Evolutionary conservation across 64 coral and sea anemone species (phyloP).

Genomic region (Pocillopora verrucosa): DNA sequence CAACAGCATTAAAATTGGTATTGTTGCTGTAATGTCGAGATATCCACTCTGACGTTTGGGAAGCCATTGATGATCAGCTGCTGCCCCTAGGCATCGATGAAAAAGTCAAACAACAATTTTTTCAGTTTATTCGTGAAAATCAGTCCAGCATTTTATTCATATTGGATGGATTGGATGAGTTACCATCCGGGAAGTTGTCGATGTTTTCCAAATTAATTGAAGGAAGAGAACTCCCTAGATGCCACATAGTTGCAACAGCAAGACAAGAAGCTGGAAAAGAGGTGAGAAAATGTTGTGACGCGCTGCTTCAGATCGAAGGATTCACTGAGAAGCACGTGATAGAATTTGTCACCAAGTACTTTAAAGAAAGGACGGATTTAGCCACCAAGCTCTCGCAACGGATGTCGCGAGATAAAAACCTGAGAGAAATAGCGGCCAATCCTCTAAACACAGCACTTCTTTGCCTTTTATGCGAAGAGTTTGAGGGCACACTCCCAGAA

Average conservation of each 20-base stretch:
- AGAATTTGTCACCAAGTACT: too few species aligned
- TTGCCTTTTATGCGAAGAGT: constrained; percentile 15
- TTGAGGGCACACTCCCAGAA: background rate
- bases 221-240: background rate
- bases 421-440: background rate
- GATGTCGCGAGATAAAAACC: background rate
- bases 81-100: constrained; percentile 19
- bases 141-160: constrained; percentile 24
- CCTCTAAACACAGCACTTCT: constrained; percentile 9
- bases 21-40: constrained; percentile 25
- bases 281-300: constrained; percentile 29
- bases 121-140: constrained; percentile 5
- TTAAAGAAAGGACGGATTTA: background rate
- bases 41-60: constrained; percentile 11
- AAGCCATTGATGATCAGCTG: constrained; percentile 30
- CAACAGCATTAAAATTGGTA: constrained; percentile 3
- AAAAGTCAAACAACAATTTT: background rate
- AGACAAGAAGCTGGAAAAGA: background rate
- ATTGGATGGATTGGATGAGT: constrained; percentile 40
- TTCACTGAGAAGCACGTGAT: background rate
- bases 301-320: constrained; percentile 13
- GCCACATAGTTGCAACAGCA: background rate
- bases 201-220: background rate
- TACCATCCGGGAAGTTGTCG: background rate
- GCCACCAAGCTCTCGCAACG: too few species aligned